Percentiles rank a stretch among this genome's conserved stretches.
phyloP scores from a whole-genome alignment of 1,140 invertebrate genomes.

The Cyrtorhinus lividipennis region DNA sequence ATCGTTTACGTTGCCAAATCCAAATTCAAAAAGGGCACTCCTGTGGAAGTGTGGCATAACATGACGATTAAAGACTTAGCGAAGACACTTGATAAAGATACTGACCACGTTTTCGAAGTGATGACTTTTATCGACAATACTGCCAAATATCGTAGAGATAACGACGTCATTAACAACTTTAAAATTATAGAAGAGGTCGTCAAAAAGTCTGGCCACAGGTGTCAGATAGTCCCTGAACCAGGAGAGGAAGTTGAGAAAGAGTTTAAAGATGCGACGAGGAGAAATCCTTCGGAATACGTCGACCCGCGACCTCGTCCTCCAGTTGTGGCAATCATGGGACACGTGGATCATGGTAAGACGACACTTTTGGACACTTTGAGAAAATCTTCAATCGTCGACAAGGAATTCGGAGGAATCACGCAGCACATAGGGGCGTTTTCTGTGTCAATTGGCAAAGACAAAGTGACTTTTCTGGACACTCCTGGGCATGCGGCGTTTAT shows the following conservation, averaged over 20 bases:
- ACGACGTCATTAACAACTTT: constrained; percentile 35
- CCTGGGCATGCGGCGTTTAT: constrained; percentile 97
- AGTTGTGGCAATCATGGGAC: constrained; percentile 97
- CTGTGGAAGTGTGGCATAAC: constrained; percentile 55
- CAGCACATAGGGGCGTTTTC: constrained; percentile 99
- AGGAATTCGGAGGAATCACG: constrained; percentile 98
- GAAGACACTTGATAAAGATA: constrained; percentile 33
- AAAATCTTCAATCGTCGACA: constrained; percentile 67
- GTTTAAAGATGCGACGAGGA: constrained; percentile 21
- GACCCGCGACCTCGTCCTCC: constrained; percentile 56
- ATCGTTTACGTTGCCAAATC: constrained; percentile 3
- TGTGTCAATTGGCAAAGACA: constrained; percentile 40
- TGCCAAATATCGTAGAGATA: constrained; percentile 35
- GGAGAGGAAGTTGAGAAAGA: constrained; percentile 31
- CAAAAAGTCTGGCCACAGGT: constrained; percentile 45
- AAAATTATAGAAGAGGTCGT: constrained; percentile 46
- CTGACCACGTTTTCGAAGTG: constrained; percentile 51
- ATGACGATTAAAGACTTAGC: constrained; percentile 64
- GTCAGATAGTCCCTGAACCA: constrained; percentile 37
- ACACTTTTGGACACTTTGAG: constrained; percentile 85
- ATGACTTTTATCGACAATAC: constrained; percentile 47
- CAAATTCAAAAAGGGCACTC: constrained; percentile 28
- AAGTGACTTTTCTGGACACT: constrained; percentile 94
- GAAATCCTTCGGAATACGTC: constrained; percentile 18
- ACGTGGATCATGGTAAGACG: constrained; percentile 99